These are phyloP conservation scores for Anguilla rostrata DNA, from an alignment of 2,113 vertebrate species.

Conservation along the genomic window DNA sequence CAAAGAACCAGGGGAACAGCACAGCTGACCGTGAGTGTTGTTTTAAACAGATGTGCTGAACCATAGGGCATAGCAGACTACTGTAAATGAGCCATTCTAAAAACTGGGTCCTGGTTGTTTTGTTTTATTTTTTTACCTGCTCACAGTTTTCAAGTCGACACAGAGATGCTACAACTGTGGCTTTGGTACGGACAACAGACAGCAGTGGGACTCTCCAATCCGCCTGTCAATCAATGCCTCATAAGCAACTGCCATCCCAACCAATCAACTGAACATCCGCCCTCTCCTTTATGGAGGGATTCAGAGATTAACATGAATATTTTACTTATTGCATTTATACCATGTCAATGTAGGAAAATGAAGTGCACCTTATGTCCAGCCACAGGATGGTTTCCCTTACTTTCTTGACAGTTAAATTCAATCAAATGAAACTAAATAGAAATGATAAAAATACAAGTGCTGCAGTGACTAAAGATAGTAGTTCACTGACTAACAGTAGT, in stretches of 20 bases:
- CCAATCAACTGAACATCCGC: not conserved
- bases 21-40: not conserved
- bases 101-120: not conserved
- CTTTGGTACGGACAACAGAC: not conserved
- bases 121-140: not conserved
- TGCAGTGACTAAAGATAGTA: no score
- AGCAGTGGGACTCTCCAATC: not conserved
- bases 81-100: not conserved
- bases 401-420: no score
- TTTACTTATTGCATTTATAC: not conserved
- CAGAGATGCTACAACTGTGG: not conserved
- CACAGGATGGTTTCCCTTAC: no score
- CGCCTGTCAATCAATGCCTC: no score
- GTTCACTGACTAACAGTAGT: no score
- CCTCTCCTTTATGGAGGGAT: not conserved
- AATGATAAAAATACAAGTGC: no score
- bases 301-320: not conserved
- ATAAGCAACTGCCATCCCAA: not conserved
- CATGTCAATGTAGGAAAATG: no score
- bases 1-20: not conserved
- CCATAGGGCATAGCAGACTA: not conserved
- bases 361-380: no score
- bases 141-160: not conserved
- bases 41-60: not conserved
- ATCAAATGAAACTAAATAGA: no score